Conservation (phyloP, 35 echinoderm and acorn worm genomes). For the Holothuria glaberrima region DNA sequence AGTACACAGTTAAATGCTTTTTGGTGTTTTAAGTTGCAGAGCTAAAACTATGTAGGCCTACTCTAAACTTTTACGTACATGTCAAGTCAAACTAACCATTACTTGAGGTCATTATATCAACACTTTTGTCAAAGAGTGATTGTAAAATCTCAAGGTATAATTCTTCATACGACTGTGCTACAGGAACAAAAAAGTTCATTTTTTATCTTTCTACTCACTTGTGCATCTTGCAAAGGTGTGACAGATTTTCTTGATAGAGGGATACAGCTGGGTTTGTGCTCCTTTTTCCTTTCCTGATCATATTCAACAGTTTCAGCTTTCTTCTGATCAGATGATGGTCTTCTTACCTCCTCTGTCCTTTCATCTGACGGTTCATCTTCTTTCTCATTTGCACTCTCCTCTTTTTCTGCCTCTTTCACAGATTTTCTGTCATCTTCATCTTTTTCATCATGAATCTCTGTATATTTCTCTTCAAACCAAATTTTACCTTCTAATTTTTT, state of each 20-base stretch:
- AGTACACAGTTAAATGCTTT: no score
- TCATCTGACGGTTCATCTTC: background rate
- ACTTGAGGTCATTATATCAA: no score
- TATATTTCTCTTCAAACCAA: conserved; percentile 20
- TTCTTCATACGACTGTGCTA: no score
- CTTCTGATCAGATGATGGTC: background rate
- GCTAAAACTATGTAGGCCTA: no score
- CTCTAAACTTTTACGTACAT: no score
- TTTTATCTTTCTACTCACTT: background rate
- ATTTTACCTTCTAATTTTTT: conserved; percentile 25
- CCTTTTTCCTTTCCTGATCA: background rate
- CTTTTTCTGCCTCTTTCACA: conserved; percentile 15
- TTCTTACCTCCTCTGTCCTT: background rate
- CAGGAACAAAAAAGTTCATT: no score
- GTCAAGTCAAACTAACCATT: no score
- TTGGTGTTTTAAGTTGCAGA: no score
- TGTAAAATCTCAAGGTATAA: no score
- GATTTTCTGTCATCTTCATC: background rate
- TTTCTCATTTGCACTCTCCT: background rate
- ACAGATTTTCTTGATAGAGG: background rate
- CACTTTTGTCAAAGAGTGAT: no score
- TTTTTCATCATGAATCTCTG: background rate
- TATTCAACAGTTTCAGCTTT: background rate
- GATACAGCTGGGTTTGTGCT: background rate
- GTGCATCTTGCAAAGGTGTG: background rate